These are phyloP conservation scores for Origma solitaria DNA, from an alignment of 2,113 vertebrate genomes.

Conservation along the genomic window DNA sequence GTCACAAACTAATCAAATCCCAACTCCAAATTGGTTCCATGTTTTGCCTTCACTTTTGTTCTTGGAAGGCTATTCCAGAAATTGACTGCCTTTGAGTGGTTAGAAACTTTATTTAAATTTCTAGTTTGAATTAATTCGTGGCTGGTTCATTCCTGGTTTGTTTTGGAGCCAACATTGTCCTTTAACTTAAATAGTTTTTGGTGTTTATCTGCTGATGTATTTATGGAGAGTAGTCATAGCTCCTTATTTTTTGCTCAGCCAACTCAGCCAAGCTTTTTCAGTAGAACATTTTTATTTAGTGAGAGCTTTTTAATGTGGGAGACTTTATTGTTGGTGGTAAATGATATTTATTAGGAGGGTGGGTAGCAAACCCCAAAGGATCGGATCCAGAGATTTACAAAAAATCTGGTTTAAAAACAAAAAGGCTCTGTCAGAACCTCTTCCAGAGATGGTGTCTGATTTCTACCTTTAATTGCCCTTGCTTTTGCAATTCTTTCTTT, in stretches of 20 bases:
- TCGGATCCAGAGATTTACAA: not conserved
- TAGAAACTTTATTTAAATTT: conserved; percentile 48
- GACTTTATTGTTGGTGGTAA: conserved; percentile 54
- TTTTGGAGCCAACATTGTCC: conserved; percentile 60
- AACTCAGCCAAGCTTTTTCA: conserved; percentile 41
- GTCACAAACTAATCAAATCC: conserved; percentile 10
- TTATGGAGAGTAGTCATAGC: conserved; percentile 51
- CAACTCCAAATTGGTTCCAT: conserved; percentile 39
- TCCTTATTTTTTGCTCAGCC: conserved; percentile 40
- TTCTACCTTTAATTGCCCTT: conserved; percentile 17
- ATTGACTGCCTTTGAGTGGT: not conserved
- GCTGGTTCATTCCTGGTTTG: conserved; percentile 43
- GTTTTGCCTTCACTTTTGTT: conserved; percentile 56
- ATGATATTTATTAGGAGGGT: conserved; percentile 59
- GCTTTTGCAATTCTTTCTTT: not conserved
- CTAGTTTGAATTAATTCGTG: conserved; percentile 46
- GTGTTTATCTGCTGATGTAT: conserved; percentile 54
- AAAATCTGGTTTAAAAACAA: conserved; percentile 17
- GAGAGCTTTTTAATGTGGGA: conserved; percentile 52
- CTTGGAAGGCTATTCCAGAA: conserved; percentile 29
- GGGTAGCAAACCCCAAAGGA: conserved; percentile 38
- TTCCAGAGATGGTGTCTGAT: conserved; percentile 29
- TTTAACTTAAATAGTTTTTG: conserved; percentile 48
- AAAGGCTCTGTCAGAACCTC: conserved; percentile 25
- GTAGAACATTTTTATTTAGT: conserved; percentile 53